Evolutionary conservation across 2,113 vertebrate species (phyloP).

Genomic region (Elaphurus davidianus): DNA sequence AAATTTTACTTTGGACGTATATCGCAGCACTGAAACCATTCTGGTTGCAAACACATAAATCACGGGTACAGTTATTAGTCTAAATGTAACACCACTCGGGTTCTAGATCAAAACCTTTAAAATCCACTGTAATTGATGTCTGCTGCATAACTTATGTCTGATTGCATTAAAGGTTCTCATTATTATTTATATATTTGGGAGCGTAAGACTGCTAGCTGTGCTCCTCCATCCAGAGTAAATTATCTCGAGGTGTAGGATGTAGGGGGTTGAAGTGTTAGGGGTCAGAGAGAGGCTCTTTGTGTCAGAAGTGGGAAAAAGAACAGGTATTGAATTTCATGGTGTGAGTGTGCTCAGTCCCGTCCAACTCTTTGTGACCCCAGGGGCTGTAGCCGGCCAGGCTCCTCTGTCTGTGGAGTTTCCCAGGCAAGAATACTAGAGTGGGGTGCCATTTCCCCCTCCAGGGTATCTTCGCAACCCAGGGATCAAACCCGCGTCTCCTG

Average conservation of each 20-base stretch:
- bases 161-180: slow-evolving; percentile 85
- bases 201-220: slow-evolving; percentile 69
- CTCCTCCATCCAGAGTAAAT: slow-evolving; percentile 72
- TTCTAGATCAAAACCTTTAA: slow-evolving; percentile 89
- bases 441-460: not conserved
- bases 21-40: slow-evolving; percentile 84
- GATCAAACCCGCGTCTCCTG: not conserved
- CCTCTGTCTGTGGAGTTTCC: not conserved
- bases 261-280: not conserved
- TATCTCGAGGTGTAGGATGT: slow-evolving; percentile 28
- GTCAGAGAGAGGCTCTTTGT: not conserved
- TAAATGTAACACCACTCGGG: slow-evolving; percentile 84
- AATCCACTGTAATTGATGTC: slow-evolving; percentile 85
- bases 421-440: not conserved
- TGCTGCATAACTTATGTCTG: slow-evolving; percentile 82
- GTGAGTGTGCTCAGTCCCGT: not conserved
- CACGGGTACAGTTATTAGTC: slow-evolving; percentile 87
- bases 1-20: slow-evolving; percentile 87
- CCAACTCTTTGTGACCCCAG: not conserved
- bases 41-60: slow-evolving; percentile 87
- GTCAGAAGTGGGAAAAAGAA: not conserved
- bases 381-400: not conserved
- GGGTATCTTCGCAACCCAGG: not conserved
- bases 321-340: not conserved
- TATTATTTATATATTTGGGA: slow-evolving; percentile 85